Evolutionary conservation across 2,113 vertebrate genomes (phyloP).

Genomic region (Poeciliopsis turrubarensis): DNA sequence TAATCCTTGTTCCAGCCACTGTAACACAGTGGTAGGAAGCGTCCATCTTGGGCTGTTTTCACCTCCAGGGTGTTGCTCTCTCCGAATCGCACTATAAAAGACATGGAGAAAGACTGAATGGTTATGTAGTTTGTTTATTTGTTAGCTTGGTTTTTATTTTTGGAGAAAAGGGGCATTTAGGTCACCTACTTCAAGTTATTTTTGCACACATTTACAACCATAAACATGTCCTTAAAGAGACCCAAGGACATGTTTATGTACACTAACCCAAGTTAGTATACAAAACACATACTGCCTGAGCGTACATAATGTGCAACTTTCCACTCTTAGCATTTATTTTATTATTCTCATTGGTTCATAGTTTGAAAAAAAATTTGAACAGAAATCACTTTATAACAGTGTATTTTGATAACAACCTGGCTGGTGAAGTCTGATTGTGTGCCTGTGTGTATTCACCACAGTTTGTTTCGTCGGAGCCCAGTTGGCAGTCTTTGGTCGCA

Average conservation of each 20-base stretch:
- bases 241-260: not conserved
- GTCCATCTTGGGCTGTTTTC: slow-evolving; percentile 53
- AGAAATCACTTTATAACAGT: not conserved
- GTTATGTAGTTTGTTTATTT: not conserved
- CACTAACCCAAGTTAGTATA: no score
- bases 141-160: not conserved
- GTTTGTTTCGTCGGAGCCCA: slow-evolving; percentile 66
- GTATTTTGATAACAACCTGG: not conserved
- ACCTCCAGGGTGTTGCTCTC: slow-evolving; percentile 50
- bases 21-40: slow-evolving; percentile 75
- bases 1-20: slow-evolving; percentile 48
- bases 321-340: no score
- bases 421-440: not conserved
- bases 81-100: slow-evolving; percentile 68
- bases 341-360: not conserved
- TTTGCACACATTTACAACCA: not conserved
- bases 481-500: slow-evolving; percentile 54
- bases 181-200: not conserved
- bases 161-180: not conserved
- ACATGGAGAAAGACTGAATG: not conserved
- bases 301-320: no score
- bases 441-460: slow-evolving; percentile 68
- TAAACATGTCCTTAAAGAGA: not conserved
- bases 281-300: no score
- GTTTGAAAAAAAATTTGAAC: not conserved